Percentiles rank a stretch among this genome's conserved stretches.
These are phyloP conservation scores for Isaurus tuberculatus DNA, from an alignment of 92 coral and sea anemone species.

Conservation along the genomic window DNA sequence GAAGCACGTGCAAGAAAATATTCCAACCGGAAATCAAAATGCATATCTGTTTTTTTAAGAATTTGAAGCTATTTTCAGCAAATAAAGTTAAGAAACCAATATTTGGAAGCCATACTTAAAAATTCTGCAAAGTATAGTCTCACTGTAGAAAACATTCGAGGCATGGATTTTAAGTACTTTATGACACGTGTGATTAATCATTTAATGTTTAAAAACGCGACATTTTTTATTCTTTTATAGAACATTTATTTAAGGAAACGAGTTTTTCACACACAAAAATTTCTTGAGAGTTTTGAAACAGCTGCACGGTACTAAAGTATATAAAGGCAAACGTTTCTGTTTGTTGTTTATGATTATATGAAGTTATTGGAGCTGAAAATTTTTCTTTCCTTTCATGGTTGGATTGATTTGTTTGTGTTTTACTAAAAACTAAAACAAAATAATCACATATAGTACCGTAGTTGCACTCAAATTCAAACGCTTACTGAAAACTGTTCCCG, in stretches of 20 bases:
- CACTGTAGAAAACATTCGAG: background rate
- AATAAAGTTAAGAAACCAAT: background rate
- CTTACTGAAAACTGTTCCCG: background rate
- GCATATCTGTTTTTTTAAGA: background rate
- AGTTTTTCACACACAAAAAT: background rate
- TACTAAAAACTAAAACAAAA: no score
- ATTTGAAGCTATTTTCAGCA: background rate
- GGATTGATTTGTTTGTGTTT: no score
- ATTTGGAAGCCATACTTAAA: background rate
- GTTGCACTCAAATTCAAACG: background rate
- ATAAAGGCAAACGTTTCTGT: background rate
- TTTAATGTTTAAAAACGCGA: conserved; percentile 64
- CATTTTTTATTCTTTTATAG: conserved; percentile 41
- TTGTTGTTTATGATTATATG: no score
- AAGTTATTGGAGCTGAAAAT: no score
- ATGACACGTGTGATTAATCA: conserved; percentile 71
- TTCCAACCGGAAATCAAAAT: conserved; percentile 28
- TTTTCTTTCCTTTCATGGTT: no score
- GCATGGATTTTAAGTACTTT: background rate
- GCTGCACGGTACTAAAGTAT: background rate
- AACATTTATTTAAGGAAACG: conserved; percentile 35
- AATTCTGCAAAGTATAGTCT: background rate
- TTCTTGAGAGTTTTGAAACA: background rate
- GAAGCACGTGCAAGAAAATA: conserved; percentile 68
- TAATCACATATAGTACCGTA: no score